These are phyloP conservation scores for Tinamus major DNA, from an alignment of 2,797 vertebrate genomes.

Conservation along the genomic window DNA sequence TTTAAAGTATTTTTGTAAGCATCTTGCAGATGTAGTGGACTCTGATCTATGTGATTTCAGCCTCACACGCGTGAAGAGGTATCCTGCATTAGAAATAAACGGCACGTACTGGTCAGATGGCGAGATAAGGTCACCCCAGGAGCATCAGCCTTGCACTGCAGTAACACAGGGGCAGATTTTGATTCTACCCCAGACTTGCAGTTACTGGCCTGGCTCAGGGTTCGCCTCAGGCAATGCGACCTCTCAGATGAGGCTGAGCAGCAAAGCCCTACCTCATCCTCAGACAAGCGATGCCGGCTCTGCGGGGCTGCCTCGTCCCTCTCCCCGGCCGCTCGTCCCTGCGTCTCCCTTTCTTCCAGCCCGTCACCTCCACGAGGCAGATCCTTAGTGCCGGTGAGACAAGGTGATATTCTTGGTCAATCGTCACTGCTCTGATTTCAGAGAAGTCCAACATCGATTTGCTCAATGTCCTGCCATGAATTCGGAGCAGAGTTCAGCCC, in stretches of 20 bases:
- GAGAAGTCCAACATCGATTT: neutral
- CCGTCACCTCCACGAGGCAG: rapidly evolving
- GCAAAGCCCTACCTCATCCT: neutral
- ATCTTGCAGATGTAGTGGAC: neutral
- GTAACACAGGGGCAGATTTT: neutral
- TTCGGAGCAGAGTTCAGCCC: neutral
- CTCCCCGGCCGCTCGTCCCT: neutral
- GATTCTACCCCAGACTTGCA: neutral
- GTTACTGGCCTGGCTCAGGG: neutral
- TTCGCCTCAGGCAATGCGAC: neutral
- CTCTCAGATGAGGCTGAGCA: neutral
- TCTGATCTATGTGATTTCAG: neutral
- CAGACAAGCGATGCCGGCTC: neutral
- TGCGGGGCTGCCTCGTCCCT: rapidly evolving
- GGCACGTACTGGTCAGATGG: neutral
- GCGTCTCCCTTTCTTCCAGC: neutral
- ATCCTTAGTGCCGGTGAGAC: neutral
- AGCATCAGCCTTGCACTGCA: neutral
- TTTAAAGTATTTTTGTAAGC: neutral
- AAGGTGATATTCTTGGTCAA: neutral
- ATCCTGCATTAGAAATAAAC: neutral
- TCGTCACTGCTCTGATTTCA: neutral
- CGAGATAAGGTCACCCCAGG: neutral
- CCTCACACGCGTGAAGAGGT: neutral
- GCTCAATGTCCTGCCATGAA: neutral